Conservation (phyloP, 2,888 invertebrate species). For the Augochlorella aurata region DNA sequence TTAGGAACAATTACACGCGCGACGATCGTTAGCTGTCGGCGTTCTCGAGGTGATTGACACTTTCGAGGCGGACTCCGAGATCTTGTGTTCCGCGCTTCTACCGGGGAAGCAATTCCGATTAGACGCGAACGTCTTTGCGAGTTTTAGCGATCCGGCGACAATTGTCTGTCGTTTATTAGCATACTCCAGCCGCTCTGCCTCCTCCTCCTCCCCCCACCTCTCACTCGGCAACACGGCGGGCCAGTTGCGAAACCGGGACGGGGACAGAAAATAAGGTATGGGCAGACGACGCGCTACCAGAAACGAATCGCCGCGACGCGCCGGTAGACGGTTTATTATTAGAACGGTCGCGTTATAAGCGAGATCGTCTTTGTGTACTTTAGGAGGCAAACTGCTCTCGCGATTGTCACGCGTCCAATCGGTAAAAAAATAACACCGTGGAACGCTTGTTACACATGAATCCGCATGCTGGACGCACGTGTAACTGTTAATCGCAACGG, state of each 20-base stretch:
- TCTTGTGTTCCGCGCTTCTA: neutral
- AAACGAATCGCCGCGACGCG: neutral
- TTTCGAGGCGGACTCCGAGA: neutral
- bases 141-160: conserved; percentile 38
- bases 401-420: conserved; percentile 19
- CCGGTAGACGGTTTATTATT: conserved; percentile 54
- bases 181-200: conserved; percentile 27
- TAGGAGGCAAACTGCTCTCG: conserved; percentile 61
- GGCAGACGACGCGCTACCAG: conserved; percentile 7
- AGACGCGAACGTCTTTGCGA: neutral
- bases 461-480: neutral
- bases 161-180: conserved; percentile 40
- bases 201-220: too few relatives aligned
- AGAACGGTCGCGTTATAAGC: conserved; percentile 44
- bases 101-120: neutral
- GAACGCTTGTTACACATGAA: conserved; percentile 5
- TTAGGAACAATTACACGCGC: neutral
- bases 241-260: conserved; percentile 34
- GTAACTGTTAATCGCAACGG: neutral
- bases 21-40: neutral
- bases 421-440: conserved; percentile 3
- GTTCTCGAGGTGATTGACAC: neutral
- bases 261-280: neutral
- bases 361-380: conserved; percentile 61
- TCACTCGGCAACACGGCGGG: neutral